Evolutionary conservation across 2,113 vertebrate species (phyloP).

Genomic region (Tychaedon coryphoeus): DNA sequence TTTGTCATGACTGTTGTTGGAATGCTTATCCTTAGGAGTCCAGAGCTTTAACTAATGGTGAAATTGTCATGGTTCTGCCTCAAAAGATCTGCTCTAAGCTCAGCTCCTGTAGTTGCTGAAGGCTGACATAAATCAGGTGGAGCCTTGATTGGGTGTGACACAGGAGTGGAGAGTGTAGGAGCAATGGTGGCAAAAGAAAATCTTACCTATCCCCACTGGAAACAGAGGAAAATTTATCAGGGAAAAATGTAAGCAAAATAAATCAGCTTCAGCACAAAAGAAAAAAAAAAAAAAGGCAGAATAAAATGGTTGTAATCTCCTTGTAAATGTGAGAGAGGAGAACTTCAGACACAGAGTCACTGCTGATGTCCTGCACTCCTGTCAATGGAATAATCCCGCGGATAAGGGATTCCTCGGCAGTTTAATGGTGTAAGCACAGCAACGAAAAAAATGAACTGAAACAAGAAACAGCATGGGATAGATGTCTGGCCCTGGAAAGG

Average conservation of each 20-base stretch:
- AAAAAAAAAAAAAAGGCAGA: background rate
- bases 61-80: background rate
- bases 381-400: background rate
- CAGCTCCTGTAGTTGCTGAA: background rate
- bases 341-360: background rate
- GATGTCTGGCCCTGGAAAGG: background rate
- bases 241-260: constrained; percentile 19
- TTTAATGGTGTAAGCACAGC: background rate
- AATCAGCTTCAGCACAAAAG: background rate
- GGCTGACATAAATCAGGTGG: background rate
- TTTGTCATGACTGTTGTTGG: constrained; percentile 9
- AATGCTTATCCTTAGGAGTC: background rate
- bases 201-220: background rate
- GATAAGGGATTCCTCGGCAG: background rate
- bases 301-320: background rate
- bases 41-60: background rate
- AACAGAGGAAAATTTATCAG: background rate
- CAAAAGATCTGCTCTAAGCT: background rate
- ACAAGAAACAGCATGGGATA: background rate
- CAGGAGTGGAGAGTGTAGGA: background rate
- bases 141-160: background rate
- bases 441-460: constrained; percentile 29
- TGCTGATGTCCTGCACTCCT: background rate
- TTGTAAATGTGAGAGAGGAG: background rate
- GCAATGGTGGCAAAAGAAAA: background rate